These are phyloP conservation scores for Aporophyla nigra DNA, from an alignment of 2,888 invertebrate species.

Conservation along the genomic window DNA sequence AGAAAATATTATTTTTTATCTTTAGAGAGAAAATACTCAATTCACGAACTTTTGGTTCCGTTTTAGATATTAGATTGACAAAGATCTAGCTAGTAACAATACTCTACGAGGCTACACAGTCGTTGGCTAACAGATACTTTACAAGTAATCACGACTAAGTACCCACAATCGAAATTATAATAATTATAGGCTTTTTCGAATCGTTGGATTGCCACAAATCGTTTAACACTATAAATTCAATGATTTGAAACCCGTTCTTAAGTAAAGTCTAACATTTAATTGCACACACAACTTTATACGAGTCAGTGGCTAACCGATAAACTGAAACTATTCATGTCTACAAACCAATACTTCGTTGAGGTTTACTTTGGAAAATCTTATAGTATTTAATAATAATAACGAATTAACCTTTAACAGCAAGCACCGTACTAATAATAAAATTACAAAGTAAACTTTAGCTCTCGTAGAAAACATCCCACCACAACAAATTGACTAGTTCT, in stretches of 20 bases:
- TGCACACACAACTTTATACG: constrained; percentile 74
- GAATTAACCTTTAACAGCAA: constrained; percentile 86
- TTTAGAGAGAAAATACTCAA: constrained; percentile 83
- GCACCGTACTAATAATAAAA: constrained; percentile 88
- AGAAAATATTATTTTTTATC: constrained; percentile 85
- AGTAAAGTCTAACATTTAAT: constrained; percentile 76
- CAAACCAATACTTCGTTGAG: constrained; percentile 83
- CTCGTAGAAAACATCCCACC: constrained; percentile 88
- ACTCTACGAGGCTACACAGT: constrained; percentile 85
- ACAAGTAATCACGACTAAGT: constrained; percentile 75
- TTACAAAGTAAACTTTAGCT: constrained; percentile 85
- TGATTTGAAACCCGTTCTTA: constrained; percentile 85
- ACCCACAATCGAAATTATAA: constrained; percentile 72
- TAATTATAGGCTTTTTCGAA: constrained; percentile 75
- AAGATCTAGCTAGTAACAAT: constrained; percentile 84
- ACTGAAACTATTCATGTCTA: constrained; percentile 73
- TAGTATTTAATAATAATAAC: constrained; percentile 78
- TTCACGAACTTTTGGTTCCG: constrained; percentile 85
- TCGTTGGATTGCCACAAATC: constrained; percentile 78
- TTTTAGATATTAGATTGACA: constrained; percentile 79
- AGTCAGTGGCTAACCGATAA: constrained; percentile 74
- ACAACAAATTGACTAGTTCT: constrained; percentile 90
- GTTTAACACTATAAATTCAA: constrained; percentile 80
- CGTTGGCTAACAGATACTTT: constrained; percentile 81
- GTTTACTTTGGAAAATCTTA: constrained; percentile 78